Base-by-base conservation (phyloP, 2,113 vertebrate species). In the Tragelaphus buxtoni region DNA sequence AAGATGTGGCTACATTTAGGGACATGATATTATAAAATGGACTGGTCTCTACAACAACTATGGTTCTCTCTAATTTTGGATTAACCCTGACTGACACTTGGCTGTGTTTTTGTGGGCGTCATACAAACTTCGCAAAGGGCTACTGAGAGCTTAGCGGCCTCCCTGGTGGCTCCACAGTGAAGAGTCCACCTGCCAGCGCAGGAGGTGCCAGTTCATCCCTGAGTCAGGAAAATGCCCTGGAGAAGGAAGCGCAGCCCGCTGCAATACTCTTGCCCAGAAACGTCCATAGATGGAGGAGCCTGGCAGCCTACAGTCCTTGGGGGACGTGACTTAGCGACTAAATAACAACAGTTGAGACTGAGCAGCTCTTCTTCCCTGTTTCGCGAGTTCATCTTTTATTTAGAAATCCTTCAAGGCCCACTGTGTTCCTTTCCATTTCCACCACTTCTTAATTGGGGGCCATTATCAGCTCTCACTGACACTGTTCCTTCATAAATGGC, bases 311-410 rank as follows among this genome's bases (percentile, higher is more conserved):
- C 39, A 26, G 35, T 39, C 69, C 69, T 7, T 7, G 69, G 69
- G 22, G 39, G 39, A 17, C 69, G 0, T 4, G 39, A 13, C 69
- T 13, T 7, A 7, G 20, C 2, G 0, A 4, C 69, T 42, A 3
- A 4, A 24, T 22, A 13, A 2, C 69, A 24, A 1, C 69, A 12
- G 9, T 3, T 7, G 69, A 42, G 39, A 42, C 69, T 7, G 3
- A 26, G 10, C 69, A 26, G 7, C 2, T 88, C 55, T 28, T 56
- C 92, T 26, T 39, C 47, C 42, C 2, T 9, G 13, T 32, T 56
- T 55, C 35, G 9, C 35, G 51, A 24, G 1, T 14, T 58, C 42
- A 28, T 39, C 77, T 22, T 28, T 5, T 77, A 1, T 14, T 51
- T 20, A 85, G 55, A 42, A 55, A 51, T 47, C 26, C 9, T 32